A percentile compares a stretch with the other conserved stretches of the same genome.
These are phyloP conservation scores for Amorpha juglandis DNA, from an alignment of 2,888 invertebrate species.

Conservation along the genomic window DNA sequence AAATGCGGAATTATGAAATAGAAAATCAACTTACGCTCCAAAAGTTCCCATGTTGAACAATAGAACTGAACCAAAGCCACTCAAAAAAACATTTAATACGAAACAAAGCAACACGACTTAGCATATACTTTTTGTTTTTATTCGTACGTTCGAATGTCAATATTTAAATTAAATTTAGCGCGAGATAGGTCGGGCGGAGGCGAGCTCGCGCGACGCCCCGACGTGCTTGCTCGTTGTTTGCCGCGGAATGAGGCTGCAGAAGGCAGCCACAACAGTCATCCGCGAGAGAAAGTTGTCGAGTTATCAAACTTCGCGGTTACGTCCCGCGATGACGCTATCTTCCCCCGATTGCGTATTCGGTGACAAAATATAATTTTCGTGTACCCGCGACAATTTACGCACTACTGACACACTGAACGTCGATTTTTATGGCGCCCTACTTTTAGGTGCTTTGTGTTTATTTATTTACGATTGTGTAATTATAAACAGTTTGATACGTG, in stretches of 20 bases:
- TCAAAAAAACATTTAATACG: conserved; percentile 57
- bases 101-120: conserved; percentile 53
- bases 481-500: conserved; percentile 5
- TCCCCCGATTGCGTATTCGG: conserved; percentile 78
- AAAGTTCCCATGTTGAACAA: conserved; percentile 69
- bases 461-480: conserved; percentile 38
- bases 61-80: conserved; percentile 61
- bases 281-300: conserved; percentile 79
- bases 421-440: conserved; percentile 58
- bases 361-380: conserved; percentile 78
- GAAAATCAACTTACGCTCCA: conserved; percentile 64
- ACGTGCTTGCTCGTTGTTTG: conserved; percentile 66
- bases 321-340: conserved; percentile 78
- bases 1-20: conserved; percentile 19
- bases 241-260: conserved; percentile 68
- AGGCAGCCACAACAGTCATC: conserved; percentile 47
- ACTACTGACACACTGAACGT: conserved; percentile 79
- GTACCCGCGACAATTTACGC: conserved; percentile 61
- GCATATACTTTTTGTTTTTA: conserved; percentile 50
- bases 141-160: conserved; percentile 48
- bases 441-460: conserved; percentile 54
- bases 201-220: conserved; percentile 69
- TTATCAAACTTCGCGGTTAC: conserved; percentile 82
- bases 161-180: conserved; percentile 44
- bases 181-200: conserved; percentile 46